These are phyloP conservation scores for Nothura maculosa DNA, from an alignment of 2,797 vertebrate species.

Conservation along the genomic window DNA sequence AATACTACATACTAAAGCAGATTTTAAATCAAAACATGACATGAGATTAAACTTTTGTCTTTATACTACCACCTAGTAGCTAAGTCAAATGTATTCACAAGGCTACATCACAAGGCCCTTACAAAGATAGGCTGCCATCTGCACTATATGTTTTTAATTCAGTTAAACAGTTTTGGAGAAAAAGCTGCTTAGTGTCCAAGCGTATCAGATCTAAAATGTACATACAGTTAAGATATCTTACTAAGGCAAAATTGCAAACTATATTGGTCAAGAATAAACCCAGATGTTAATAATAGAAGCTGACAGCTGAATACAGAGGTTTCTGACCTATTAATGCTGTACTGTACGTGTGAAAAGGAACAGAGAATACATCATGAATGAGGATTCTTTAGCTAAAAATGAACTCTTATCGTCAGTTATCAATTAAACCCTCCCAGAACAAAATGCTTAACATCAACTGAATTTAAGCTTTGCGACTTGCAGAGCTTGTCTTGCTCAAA, in stretches of 20 bases:
- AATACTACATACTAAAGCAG: conserved; percentile 73
- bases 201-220: not conserved
- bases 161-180: conserved; percentile 5
- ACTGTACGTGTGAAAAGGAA: not conserved
- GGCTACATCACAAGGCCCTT: not conserved
- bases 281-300: not conserved
- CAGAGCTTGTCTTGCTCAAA: not conserved
- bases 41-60: conserved; percentile 34
- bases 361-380: not conserved
- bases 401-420: not conserved
- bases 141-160: not conserved
- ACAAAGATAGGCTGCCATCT: conserved; percentile 7
- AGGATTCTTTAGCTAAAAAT: not conserved
- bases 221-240: not conserved
- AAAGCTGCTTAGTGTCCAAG: not conserved
- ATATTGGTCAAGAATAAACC: not conserved
- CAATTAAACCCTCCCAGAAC: not conserved
- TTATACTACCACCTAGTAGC: conserved; percentile 9
- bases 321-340: not conserved
- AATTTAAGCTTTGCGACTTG: not conserved
- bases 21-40: conserved; percentile 73
- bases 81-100: not conserved
- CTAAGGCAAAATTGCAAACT: not conserved
- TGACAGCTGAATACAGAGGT: not conserved
- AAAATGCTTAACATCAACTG: not conserved